Evolutionary conservation across 2,113 vertebrate genomes (phyloP), one percentile per base, ranked within the genome.

Genomic region (Aegithalos caudatus): DNA sequence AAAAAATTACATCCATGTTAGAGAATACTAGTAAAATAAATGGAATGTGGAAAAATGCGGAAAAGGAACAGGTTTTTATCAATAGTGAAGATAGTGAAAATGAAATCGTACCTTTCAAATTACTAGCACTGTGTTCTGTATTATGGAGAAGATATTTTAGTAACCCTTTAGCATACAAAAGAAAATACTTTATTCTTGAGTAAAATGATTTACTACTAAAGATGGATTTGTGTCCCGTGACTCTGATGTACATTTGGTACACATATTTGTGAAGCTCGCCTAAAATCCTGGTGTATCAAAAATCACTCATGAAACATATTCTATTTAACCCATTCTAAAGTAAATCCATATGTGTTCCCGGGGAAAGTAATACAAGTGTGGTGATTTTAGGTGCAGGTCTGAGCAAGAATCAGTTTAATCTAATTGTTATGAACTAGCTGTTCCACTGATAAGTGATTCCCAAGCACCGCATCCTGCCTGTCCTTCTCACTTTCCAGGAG

Each of bases 1-100:
- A 81, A 74, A 70, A 88, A 70, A 58, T 29, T 38, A 29, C 11
- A 58, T 31, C 33, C 7, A 1, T 60, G 14, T 86, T 81, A 40
- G 44, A 90, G 24, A 88, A 57, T 57, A n/a, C 65, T 72, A 58
- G 35, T 80, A 45, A 93, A 89, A 86, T 64, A 83, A 70, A 73
- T 37, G 18, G 50, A 14, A 40, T 33, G 5, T 65, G 25, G 33
- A 79, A 86, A 83, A 77, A 82, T 42, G 16, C 70, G 29, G n/a
- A 54, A 70, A 78, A 69, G 19, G 8, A 53, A 62, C 10, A 6
- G 18, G 0, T 72, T 83, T 53, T 1, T 83, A 35, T 56, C 27
- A n/a, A 31, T 54, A 72, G 14, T 10, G 24, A 74, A 86, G 16
- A 44, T 2, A 69, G 11, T 10, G 7, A 73, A 72, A 45, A 62